A percentile compares a stretch with the other conserved stretches of the same genome.
Evolutionary conservation across 2,797 vertebrate species (phyloP).

Genomic region (Mergus octosetaceus): DNA sequence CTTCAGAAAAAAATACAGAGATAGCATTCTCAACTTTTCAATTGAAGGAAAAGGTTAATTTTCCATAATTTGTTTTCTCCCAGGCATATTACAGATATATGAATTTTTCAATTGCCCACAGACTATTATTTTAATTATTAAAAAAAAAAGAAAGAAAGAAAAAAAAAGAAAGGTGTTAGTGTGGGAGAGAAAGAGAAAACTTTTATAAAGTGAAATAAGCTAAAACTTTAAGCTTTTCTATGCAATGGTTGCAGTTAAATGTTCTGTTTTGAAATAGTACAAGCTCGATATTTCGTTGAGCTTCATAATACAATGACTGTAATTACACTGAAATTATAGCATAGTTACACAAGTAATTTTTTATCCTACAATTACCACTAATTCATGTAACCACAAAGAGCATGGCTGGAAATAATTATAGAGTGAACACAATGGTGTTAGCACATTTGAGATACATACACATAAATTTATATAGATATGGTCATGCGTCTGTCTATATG

Average conservation of each 20-base stretch:
- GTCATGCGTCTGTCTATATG: neutral
- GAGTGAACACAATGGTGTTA: neutral
- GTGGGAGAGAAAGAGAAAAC: neutral
- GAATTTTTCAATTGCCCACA: neutral
- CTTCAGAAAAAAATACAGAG: neutral
- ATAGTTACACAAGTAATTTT: neutral
- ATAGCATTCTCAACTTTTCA: neutral
- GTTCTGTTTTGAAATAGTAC: neutral
- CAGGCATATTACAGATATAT: neutral
- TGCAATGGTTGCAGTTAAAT: neutral
- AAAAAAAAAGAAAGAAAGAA: neutral
- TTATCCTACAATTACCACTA: slow-evolving; percentile 6
- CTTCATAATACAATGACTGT: neutral
- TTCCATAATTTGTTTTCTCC: neutral
- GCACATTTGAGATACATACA: neutral
- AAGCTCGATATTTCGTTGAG: neutral
- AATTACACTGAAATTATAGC: neutral
- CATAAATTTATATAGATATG: neutral
- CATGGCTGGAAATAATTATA: neutral
- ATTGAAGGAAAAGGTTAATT: neutral
- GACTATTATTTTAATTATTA: neutral
- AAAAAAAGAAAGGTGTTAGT: neutral
- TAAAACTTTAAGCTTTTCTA: neutral
- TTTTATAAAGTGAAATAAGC: neutral
- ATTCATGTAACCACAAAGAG: neutral